Base-by-base conservation (phyloP, 1,140 invertebrate genomes). In the Lasioglossum baleicum region DNA sequence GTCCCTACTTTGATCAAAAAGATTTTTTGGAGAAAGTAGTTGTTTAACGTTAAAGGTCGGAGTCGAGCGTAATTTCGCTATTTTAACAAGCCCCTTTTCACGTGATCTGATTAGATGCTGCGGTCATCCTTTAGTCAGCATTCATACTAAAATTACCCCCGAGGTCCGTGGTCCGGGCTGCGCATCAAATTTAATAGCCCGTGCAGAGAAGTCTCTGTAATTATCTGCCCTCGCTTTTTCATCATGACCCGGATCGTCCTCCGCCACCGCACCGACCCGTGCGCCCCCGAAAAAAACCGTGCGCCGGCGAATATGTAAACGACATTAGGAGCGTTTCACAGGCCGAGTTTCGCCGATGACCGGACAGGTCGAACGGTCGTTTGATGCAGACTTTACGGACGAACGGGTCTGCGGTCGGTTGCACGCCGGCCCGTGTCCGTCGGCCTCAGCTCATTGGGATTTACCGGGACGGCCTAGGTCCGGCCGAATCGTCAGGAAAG, bases 361-460 rank as follows among this genome's bases (percentile, higher is more conserved):
- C n/a, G 4, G 51, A 22, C 60, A 22, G 75, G 20, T 40, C 60
- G 75, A 44, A 53, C 58, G 35, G 7, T 40, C 70, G 76, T 79
- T 79, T 73, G 76, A 79, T 79, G 69, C 70, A 79, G 51, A 58
- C 61, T 79, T 79, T 65, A 73, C 76, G 76, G 76, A 65, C 56
- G 76, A 73, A 20, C 51, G 69, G 20, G 35, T 65, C 70, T 71
- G 68, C 76, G 76, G 76, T 73, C 31, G 48, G 35, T 8, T 72
- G 58, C 60, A 48, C 75, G 56, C 8, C 35, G 26, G 44, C 26
- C 76, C 20, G 69, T 65, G 17, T 7, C 17, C 11, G 40, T 31
- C 53, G 40, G 51, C 35, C 48, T 44, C 42, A 26, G 22, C 15
- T 70, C 51, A n/a, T 40, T 48, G 42, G 22, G 65, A 67, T 56